Base-by-base conservation (phyloP, 2,888 invertebrate species). In the Clunio marinus region DNA sequence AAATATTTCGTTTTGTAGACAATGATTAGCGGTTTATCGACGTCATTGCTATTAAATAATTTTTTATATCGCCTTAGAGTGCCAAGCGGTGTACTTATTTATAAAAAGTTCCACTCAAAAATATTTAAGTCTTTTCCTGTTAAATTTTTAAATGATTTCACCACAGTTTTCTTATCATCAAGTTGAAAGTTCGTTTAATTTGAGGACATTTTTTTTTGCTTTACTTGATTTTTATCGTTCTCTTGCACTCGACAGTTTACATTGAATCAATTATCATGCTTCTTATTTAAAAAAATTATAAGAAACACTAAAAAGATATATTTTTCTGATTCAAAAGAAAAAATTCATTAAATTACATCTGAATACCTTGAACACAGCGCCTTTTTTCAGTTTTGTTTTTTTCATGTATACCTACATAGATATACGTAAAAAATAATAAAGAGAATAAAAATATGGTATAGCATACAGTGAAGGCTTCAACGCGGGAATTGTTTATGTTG, bases 1-100 rank as follows among this genome's bases (percentile, higher is more conserved):
- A n/a, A n/a, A n/a, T n/a, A n/a, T n/a, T n/a, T n/a, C n/a, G 28
- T 62, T 62, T 28, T 8, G 32, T 62, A n/a, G 32, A 32, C 25
- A 24, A 62, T 41, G 62, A 62, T 62, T 63, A 63, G 63, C 45
- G 63, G 45, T 63, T 63, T 46, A 63, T 63, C 63, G 63, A 45
- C 63, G 63, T 63, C 63, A 63, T 27, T n/a, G 27, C 13, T 1
- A 57, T 13, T 22, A 57, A 27, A 10, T 25, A 24, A 57, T 25
- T 13, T 2, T 51, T 51, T 41, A 10, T 13, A 10, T n/a, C 10
- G 41, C 41, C 41, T 1, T n/a, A 37, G 8, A 22, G 62, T n/a
- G n/a, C n/a, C n/a, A n/a, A n/a, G n/a, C n/a, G n/a, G n/a, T n/a
- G n/a, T 8, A 63, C 27, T 63, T 45, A 28, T 63, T 63, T 46